A percentile compares a stretch with the other conserved stretches of the same genome.
phyloP scores from a whole-genome alignment of 2,113 vertebrate genomes.

The Miniopterus natalensis region DNA sequence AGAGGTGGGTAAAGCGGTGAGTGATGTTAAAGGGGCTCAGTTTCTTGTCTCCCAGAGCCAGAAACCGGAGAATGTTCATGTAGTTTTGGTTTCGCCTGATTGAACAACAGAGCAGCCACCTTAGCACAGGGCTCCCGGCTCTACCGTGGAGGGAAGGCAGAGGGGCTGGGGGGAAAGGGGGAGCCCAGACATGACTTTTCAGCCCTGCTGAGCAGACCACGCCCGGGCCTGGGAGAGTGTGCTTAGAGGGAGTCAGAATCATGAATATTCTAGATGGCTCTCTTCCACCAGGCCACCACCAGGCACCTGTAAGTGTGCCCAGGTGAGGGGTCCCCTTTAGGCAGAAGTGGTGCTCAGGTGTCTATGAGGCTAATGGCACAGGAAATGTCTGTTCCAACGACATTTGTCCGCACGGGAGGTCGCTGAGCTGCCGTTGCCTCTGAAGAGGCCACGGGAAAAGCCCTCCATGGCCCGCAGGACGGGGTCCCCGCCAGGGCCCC shows the following conservation, averaged over 20 bases:
- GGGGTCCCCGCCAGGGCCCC: fast-evolving
- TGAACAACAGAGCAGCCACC: neutral
- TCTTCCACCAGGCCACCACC: fast-evolving
- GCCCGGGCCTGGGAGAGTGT: neutral
- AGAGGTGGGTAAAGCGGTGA: slow-evolving; percentile 97
- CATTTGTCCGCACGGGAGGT: fast-evolving
- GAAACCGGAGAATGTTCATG: slow-evolving; percentile 94
- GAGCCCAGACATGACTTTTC: fast-evolving
- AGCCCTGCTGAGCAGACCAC: neutral
- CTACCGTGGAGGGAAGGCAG: neutral
- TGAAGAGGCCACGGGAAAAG: neutral
- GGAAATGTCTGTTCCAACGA: neutral
- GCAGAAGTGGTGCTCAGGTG: neutral
- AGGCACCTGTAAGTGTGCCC: neutral
- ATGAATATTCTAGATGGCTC: neutral
- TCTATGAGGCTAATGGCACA: neutral
- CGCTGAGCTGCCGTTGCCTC: neutral
- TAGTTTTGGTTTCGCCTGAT: slow-evolving; percentile 98
- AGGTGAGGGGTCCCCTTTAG: neutral
- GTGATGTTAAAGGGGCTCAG: slow-evolving; percentile 96
- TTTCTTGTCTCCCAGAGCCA: slow-evolving; percentile 97
- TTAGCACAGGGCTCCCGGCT: neutral
- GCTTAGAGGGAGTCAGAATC: fast-evolving
- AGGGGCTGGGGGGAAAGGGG: fast-evolving
- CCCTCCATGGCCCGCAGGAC: neutral